These are phyloP conservation scores for Tipula unca DNA, from an alignment of 2,888 invertebrate species.

Conservation along the genomic window DNA sequence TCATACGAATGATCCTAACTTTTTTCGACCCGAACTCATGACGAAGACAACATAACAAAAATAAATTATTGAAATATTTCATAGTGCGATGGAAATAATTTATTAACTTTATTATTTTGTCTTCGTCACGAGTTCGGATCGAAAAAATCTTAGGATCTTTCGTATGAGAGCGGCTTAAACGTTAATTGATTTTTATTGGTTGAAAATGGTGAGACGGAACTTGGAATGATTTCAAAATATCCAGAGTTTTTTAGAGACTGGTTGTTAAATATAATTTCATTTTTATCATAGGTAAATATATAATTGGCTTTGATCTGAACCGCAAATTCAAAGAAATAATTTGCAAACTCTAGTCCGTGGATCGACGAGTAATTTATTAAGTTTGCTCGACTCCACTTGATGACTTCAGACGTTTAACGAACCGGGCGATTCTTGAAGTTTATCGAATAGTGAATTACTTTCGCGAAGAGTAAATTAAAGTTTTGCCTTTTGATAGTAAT, in stretches of 20 bases:
- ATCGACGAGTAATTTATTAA: constrained; percentile 20
- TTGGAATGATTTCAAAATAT: not conserved
- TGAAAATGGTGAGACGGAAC: not conserved
- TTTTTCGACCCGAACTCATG: too few species aligned
- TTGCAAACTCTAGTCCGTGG: constrained; percentile 20
- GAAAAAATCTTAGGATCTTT: too few species aligned
- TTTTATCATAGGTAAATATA: not conserved
- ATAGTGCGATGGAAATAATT: too few species aligned
- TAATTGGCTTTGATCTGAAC: not conserved
- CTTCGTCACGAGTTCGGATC: too few species aligned
- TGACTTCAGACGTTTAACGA: not conserved
- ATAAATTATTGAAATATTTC: too few species aligned
- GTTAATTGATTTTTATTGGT: constrained; percentile 9
- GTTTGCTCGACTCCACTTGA: not conserved
- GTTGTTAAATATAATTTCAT: not conserved
- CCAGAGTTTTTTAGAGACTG: not conserved
- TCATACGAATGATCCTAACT: too few species aligned
- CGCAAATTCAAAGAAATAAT: constrained; percentile 22
- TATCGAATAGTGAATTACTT: constrained; percentile 60
- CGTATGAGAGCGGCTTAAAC: too few species aligned
- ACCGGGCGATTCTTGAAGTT: constrained; percentile 42
- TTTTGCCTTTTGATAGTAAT: constrained; percentile 77
- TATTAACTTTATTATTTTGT: too few species aligned
- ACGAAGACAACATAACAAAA: too few species aligned
- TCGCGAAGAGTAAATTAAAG: constrained; percentile 73